These are phyloP conservation scores for Hyperoplus lanceolatus DNA, from an alignment of 2,797 vertebrate species.

Conservation along the genomic window DNA sequence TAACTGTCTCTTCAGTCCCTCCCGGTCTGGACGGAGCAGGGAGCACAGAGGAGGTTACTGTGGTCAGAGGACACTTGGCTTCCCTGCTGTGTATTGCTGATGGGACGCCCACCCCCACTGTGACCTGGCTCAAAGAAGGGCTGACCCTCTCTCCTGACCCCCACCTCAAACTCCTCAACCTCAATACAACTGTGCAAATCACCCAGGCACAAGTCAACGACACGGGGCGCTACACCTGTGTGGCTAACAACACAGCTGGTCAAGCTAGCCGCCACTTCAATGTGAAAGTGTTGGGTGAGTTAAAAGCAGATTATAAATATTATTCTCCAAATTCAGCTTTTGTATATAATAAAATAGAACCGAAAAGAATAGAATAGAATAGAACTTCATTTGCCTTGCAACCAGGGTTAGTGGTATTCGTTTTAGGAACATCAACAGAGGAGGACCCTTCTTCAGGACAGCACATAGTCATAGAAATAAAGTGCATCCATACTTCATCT, in stretches of 20 bases:
- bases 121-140: slow-evolving; percentile 91
- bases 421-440: too few relatives aligned
- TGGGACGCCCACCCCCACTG: slow-evolving; percentile 88
- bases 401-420: too few relatives aligned
- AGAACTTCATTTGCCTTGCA: too few relatives aligned
- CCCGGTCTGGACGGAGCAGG: slow-evolving; percentile 91
- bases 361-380: too few relatives aligned
- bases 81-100: slow-evolving; percentile 88
- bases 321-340: neutral
- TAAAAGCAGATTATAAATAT: neutral
- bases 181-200: slow-evolving; percentile 89
- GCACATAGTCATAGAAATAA: too few relatives aligned
- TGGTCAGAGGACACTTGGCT: slow-evolving; percentile 86
- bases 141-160: slow-evolving; percentile 65
- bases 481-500: too few relatives aligned
- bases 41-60: slow-evolving; percentile 89
- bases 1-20: slow-evolving; percentile 84
- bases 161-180: slow-evolving; percentile 77
- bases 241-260: slow-evolving; percentile 91
- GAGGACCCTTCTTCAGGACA: too few relatives aligned
- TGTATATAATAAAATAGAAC: too few relatives aligned
- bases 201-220: slow-evolving; percentile 77
- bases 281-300: slow-evolving; percentile 92
- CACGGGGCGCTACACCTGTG: slow-evolving; percentile 90
- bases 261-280: slow-evolving; percentile 90